phyloP scores from a whole-genome alignment of 23 tunicate species.

The Pegea sp. region DNA sequence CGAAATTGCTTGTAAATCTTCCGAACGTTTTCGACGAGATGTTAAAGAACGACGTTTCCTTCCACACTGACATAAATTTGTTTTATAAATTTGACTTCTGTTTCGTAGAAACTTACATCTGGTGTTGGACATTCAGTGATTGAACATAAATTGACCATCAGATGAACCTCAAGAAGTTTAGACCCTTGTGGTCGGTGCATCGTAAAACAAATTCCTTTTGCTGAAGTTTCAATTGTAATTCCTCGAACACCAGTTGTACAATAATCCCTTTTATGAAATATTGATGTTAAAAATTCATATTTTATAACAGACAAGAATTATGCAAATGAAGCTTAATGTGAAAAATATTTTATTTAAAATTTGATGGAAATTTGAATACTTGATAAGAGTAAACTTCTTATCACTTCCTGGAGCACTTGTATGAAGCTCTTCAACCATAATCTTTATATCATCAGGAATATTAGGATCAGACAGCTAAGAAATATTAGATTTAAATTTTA shows the following conservation, averaged over 20 bases:
- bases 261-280: background rate
- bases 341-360: no score
- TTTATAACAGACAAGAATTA: no score
- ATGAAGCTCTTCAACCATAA: background rate
- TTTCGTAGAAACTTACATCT: background rate
- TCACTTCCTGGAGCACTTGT: background rate
- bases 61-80: background rate
- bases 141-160: background rate
- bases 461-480: background rate
- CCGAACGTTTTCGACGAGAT: conserved; percentile 1
- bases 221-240: background rate
- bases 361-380: background rate
- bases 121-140: background rate
- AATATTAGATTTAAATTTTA: no score
- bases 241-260: background rate
- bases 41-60: background rate
- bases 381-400: background rate
- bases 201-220: background rate
- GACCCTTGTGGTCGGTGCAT: background rate
- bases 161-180: background rate
- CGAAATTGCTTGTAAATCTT: conserved; percentile 1
- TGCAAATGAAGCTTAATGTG: no score
- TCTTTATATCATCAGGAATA: background rate
- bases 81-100: background rate
- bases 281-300: no score